These are phyloP conservation scores for Sebastes baramenuke DNA, from an alignment of 2,797 vertebrate genomes.

Conservation along the genomic window DNA sequence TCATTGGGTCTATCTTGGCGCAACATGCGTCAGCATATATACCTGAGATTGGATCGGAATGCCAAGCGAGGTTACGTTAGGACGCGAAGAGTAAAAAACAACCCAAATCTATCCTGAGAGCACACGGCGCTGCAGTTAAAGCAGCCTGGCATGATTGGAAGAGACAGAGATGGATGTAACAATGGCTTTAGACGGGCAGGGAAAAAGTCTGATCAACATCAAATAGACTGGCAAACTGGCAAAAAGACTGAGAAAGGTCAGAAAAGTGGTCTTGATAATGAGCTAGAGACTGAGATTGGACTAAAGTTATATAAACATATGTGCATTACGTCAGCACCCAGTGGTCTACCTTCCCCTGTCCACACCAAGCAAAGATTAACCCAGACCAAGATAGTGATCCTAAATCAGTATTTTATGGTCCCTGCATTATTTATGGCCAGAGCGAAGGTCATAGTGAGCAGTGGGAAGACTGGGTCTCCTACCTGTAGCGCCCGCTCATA, in stretches of 20 bases:
- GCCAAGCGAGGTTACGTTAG: not conserved
- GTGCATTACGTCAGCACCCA: not conserved
- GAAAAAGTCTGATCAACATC: not conserved
- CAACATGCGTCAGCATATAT: not conserved
- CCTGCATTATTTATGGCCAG: slow-evolving; percentile 73
- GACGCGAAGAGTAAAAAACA: not conserved
- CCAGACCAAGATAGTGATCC: slow-evolving; percentile 43
- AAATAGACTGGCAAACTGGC: not conserved
- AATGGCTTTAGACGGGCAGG: slow-evolving; percentile 16
- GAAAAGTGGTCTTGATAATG: not conserved
- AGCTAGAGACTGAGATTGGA: not conserved
- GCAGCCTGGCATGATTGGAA: slow-evolving; percentile 12
- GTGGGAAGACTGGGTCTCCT: slow-evolving; percentile 62
- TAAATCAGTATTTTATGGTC: slow-evolving; percentile 74
- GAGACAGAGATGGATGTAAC: slow-evolving; percentile 6
- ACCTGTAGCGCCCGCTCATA: slow-evolving; percentile 74
- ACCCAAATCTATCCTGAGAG: not conserved
- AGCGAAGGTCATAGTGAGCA: slow-evolving; percentile 73
- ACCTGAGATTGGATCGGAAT: not conserved
- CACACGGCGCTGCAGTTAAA: not conserved
- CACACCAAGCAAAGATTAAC: slow-evolving; percentile 16
- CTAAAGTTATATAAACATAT: not conserved
- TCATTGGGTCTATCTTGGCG: not conserved
- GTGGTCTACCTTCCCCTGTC: not conserved
- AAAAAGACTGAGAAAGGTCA: not conserved